phyloP scores from a whole-genome alignment of 2,888 invertebrate genomes.

The Gortyna flavago region DNA sequence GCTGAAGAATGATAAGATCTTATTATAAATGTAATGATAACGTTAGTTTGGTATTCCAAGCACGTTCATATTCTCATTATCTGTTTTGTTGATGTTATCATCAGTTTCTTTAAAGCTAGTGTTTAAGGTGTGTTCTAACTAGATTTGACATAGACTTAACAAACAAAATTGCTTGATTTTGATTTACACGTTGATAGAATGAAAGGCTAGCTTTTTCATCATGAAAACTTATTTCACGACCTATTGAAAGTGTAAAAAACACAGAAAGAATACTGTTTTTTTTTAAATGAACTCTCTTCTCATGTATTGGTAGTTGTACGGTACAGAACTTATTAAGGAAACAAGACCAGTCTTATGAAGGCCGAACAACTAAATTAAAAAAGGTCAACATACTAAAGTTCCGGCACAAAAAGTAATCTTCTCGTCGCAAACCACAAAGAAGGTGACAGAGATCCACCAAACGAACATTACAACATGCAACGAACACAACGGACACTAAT shows the following conservation, averaged over 20 bases:
- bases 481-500: slow-evolving; percentile 8
- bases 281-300: neutral
- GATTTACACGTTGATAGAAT: neutral
- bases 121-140: neutral
- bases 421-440: neutral
- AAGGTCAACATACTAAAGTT: neutral
- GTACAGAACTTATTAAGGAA: neutral
- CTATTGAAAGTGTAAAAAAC: neutral
- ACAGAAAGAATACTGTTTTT: neutral
- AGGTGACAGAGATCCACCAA: slow-evolving; percentile 14
- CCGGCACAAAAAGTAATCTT: slow-evolving; percentile 20
- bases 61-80: slow-evolving; percentile 10
- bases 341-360: neutral
- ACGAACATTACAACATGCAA: slow-evolving; percentile 12
- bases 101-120: neutral
- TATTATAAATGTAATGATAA: slow-evolving; percentile 9
- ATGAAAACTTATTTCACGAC: neutral
- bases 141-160: neutral
- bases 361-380: neutral
- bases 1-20: slow-evolving; percentile 27
- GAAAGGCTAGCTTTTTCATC: neutral
- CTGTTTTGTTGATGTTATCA: slow-evolving; percentile 13
- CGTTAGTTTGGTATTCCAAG: slow-evolving; percentile 1
- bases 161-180: slow-evolving; percentile 6
- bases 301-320: too few species aligned